Conservation (phyloP, 2,113 vertebrate species). For the Eulemur rufifrons region DNA sequence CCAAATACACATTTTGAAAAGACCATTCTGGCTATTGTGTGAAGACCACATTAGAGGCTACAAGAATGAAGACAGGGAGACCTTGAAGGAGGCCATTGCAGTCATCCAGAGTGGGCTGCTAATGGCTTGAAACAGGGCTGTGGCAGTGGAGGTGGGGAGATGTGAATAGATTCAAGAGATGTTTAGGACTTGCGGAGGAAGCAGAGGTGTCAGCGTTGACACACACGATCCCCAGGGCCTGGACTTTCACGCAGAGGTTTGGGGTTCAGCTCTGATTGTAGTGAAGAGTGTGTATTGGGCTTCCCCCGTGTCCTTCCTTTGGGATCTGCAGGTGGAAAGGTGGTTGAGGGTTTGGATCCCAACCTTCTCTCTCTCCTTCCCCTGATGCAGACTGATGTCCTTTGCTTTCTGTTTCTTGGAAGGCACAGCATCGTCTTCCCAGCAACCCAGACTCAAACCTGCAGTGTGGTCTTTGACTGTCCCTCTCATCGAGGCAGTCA, state of each 20-base stretch:
- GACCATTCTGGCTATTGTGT: not conserved
- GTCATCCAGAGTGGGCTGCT: not conserved
- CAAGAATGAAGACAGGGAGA: not conserved
- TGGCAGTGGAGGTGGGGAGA: not conserved
- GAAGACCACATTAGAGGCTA: not conserved
- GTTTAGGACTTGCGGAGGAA: not conserved
- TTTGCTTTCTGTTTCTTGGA: not conserved
- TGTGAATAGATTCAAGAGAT: not conserved
- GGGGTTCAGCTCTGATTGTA: not conserved
- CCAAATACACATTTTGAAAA: not conserved
- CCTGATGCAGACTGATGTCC: not conserved
- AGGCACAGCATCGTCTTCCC: not conserved
- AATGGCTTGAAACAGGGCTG: not conserved
- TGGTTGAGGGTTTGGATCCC: not conserved
- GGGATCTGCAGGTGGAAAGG: not conserved
- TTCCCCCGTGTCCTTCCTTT: accelerated
- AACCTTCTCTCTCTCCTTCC: not conserved
- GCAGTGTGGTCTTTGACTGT: not conserved
- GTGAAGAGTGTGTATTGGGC: not conserved
- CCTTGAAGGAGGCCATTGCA: not conserved
- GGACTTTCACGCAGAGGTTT: not conserved
- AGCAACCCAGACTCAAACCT: not conserved
- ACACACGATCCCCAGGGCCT: accelerated
- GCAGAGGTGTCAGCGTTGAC: not conserved
- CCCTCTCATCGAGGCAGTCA: not conserved